Percentiles rank a stretch among this genome's conserved stretches.
phyloP scores from a whole-genome alignment of 2,797 vertebrate species.

The Coendou prehensilis region DNA sequence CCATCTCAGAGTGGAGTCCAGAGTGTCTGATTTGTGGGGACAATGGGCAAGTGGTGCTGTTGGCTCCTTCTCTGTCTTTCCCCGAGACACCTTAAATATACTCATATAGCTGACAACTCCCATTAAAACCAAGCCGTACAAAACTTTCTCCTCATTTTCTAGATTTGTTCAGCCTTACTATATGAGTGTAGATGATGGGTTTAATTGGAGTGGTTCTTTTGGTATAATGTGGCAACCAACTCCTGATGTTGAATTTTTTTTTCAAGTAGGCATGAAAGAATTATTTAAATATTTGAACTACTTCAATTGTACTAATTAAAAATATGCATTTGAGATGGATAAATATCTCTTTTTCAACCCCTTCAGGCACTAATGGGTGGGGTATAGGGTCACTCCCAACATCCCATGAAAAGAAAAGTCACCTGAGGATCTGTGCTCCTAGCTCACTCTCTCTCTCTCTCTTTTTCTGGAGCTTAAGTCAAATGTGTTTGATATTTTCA shows the following conservation, averaged over 20 bases:
- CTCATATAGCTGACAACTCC: neutral
- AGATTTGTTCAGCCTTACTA: neutral
- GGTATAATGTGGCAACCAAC: neutral
- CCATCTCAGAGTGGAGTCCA: neutral
- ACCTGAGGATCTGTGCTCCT: neutral
- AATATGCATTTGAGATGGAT: neutral
- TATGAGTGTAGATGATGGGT: neutral
- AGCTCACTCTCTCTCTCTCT: neutral
- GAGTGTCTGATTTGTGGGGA: neutral
- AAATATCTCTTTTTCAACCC: neutral
- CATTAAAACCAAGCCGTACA: neutral
- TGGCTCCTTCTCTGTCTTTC: neutral
- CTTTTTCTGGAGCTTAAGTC: neutral
- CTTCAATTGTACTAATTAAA: neutral
- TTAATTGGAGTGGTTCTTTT: neutral
- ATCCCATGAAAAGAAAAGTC: neutral
- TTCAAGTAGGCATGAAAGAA: neutral
- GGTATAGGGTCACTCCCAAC: neutral
- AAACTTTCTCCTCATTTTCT: neutral
- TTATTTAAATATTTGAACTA: neutral
- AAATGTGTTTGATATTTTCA: neutral
- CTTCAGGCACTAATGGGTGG: neutral
- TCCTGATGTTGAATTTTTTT: constrained; percentile 29
- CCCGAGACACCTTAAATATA: neutral
- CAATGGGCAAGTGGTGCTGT: no score